Evolutionary conservation across 2,113 vertebrate genomes (phyloP).

Genomic region (Thermophis baileyi): DNA sequence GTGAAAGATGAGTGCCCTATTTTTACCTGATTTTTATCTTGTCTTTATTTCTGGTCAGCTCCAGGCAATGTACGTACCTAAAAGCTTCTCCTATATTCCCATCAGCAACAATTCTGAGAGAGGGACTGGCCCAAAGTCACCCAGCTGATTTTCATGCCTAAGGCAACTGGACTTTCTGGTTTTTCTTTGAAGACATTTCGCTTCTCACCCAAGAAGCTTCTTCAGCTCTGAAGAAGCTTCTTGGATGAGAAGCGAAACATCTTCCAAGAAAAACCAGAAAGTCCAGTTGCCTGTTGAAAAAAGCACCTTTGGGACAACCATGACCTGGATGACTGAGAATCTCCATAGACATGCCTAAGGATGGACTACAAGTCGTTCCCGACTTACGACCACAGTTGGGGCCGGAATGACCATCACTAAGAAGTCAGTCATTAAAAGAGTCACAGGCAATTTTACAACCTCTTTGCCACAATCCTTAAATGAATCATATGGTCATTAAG

Average conservation of each 20-base stretch:
- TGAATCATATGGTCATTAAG: not conserved
- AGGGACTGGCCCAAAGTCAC: not conserved
- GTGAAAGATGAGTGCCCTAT: not conserved
- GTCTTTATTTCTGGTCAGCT: not conserved
- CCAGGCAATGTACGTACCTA: not conserved
- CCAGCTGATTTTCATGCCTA: not conserved
- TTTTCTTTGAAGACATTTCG: too few relatives aligned
- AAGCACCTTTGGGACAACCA: too few relatives aligned
- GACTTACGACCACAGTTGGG: not conserved
- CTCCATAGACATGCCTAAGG: not conserved
- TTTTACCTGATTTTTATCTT: not conserved
- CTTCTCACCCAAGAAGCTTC: too few relatives aligned
- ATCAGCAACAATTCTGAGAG: not conserved
- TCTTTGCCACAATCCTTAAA: not conserved
- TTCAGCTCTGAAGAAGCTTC: too few relatives aligned
- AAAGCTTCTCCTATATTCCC: not conserved
- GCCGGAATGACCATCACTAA: not conserved
- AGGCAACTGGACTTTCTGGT: too few relatives aligned
- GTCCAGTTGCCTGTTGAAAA: too few relatives aligned
- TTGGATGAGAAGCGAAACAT: too few relatives aligned
- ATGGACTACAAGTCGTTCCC: not conserved
- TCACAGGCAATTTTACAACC: not conserved
- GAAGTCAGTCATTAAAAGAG: not conserved
- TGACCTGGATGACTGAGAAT: too few relatives aligned
- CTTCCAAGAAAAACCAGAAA: too few relatives aligned